Evolutionary conservation across 1,140 invertebrate genomes (phyloP).

Genomic region (Solenopsis fugax): DNA sequence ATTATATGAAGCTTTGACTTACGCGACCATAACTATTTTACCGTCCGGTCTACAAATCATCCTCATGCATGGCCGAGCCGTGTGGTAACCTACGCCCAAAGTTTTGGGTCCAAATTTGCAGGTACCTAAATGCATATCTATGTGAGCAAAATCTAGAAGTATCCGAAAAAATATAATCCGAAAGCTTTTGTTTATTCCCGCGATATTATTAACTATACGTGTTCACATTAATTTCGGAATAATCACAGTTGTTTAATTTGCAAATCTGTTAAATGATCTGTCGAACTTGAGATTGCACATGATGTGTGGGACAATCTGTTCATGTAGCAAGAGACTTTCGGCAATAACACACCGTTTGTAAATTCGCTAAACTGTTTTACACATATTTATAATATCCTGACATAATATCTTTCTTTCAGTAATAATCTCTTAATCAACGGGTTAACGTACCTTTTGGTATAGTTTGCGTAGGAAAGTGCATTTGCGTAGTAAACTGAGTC

Average conservation of each 20-base stretch:
- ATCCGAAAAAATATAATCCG: neutral
- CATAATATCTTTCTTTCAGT: neutral
- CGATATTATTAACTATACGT: neutral
- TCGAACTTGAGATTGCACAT: neutral
- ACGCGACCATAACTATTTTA: neutral
- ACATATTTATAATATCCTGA: neutral
- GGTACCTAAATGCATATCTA: neutral
- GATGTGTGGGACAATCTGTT: too few relatives aligned
- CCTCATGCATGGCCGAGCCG: neutral
- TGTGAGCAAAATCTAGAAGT: neutral
- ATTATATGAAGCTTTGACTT: slow-evolving; percentile 24
- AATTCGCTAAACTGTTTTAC: neutral
- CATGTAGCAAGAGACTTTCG: too few relatives aligned
- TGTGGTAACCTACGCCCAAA: neutral
- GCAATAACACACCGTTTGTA: neutral
- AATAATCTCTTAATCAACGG: neutral
- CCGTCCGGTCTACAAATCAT: neutral
- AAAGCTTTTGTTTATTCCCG: neutral
- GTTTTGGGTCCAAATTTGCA: neutral
- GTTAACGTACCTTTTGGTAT: slow-evolving; percentile 34
- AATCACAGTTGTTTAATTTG: neutral
- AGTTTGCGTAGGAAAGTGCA: neutral
- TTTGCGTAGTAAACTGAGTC: neutral
- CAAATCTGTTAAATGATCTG: neutral
- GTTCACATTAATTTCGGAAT: neutral